Evolutionary conservation across 2,113 vertebrate species (phyloP), one percentile per base, ranked within the genome.

Genomic region (Hypocryptadius cinnamomeus): DNA sequence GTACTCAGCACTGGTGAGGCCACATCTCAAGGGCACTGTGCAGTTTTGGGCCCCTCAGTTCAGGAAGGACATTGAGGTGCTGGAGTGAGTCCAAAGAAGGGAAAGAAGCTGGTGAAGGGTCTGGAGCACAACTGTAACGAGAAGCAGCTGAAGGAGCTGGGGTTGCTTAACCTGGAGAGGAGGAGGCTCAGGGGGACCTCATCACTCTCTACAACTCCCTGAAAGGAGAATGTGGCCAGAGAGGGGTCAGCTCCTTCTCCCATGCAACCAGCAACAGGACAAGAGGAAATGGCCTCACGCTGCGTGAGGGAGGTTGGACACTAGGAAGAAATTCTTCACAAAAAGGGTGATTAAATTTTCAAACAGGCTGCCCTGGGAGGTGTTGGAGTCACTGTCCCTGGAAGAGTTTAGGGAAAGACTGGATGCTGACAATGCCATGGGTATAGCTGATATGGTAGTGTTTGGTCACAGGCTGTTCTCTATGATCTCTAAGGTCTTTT

Each of bases 1-100:
- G n/a, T n/a, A n/a, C n/a, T n/a, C n/a, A n/a, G n/a, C n/a, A n/a
- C n/a, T n/a, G n/a, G n/a, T n/a, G n/a, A n/a, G 31, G 25, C 16
- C 35, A 42, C 13, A 50, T 20, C 37, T 59, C 0, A 0, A 50
- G 25, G 7, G 4, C 24, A 4, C 8, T 40, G 31, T 42, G 9
- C 44, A 59, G 61, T 35, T 76, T 40, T 50, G 31, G 63, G 53
- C 53, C 37, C 14, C 25, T 22, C 53, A 68, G 14, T 22, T 44
- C 53, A 37, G 17, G 31, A 68, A 76, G 71, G 61, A 57, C 42
- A 66, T 4, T 50, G 42, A 85, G 20, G 30, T 31, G 20, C 35
- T 57, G 44, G 44, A 42, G 11, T 11, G 51, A 76, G 35, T 42
- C 50, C 42, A 74, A 40, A 40, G 42, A 57, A 48, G 13, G 21